Evolutionary conservation across 2,888 invertebrate species (phyloP).

Genomic region (Diarsia mendica): DNA sequence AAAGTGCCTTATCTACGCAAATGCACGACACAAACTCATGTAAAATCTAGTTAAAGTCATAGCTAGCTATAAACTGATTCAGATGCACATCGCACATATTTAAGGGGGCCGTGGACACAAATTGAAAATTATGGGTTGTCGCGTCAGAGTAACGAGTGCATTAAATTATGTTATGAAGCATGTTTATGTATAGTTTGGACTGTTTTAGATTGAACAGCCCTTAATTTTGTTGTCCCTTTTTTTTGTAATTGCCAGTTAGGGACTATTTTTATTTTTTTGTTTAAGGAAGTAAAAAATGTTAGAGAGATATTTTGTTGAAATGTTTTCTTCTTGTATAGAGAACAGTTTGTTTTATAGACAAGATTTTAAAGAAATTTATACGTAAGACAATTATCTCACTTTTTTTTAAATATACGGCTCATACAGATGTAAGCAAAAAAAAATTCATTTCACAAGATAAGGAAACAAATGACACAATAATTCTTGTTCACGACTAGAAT

Average conservation of each 20-base stretch:
- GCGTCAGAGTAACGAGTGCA: slow-evolving; percentile 79
- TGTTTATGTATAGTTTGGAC: slow-evolving; percentile 67
- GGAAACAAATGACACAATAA: slow-evolving; percentile 25
- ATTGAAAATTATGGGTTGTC: slow-evolving; percentile 88
- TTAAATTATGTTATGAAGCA: slow-evolving; percentile 74
- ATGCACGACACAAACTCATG: slow-evolving; percentile 50
- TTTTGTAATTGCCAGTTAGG: slow-evolving; percentile 40
- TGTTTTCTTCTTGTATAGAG: background rate
- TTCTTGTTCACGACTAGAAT: slow-evolving; percentile 2
- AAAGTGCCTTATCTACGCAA: slow-evolving; percentile 37
- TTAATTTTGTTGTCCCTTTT: slow-evolving; percentile 32
- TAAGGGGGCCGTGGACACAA: slow-evolving; percentile 84
- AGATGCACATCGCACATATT: slow-evolving; percentile 78
- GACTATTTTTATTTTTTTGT: background rate
- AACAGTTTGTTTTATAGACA: background rate
- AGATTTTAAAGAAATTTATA: background rate
- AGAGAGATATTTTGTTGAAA: background rate
- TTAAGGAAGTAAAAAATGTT: background rate
- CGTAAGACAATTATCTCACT: background rate
- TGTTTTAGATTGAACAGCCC: slow-evolving; percentile 58
- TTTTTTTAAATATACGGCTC: background rate
- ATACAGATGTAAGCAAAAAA: background rate
- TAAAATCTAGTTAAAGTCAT: slow-evolving; percentile 63
- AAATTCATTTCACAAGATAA: slow-evolving; percentile 12
- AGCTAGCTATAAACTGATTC: slow-evolving; percentile 80